phyloP scores from a whole-genome alignment of 2,113 vertebrate genomes.

The Podocnemis expansa region DNA sequence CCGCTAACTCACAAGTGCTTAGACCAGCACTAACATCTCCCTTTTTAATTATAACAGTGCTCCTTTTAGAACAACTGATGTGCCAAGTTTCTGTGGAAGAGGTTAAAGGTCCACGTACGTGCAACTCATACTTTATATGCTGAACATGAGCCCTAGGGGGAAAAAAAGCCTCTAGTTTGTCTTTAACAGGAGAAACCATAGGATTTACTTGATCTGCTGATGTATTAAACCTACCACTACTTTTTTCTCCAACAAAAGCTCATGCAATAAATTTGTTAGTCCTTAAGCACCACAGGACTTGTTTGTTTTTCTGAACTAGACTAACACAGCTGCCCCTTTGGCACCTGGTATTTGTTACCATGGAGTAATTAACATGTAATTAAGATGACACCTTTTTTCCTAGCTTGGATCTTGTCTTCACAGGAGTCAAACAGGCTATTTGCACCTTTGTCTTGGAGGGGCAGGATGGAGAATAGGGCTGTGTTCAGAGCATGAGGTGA shows the following conservation, averaged over 20 bases:
- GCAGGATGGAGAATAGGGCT: not conserved
- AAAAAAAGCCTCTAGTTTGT: not conserved
- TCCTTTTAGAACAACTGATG: not conserved
- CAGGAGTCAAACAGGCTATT: too few relatives aligned
- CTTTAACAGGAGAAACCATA: not conserved
- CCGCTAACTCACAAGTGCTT: not conserved
- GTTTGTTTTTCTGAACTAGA: too few relatives aligned
- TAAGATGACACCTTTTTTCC: not conserved
- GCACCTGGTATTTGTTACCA: not conserved
- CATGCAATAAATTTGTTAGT: too few relatives aligned
- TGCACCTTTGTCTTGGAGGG: too few relatives aligned
- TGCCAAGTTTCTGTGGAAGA: not conserved
- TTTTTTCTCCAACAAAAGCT: too few relatives aligned
- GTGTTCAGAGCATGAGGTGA: not conserved
- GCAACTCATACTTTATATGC: not conserved
- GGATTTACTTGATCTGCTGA: too few relatives aligned
- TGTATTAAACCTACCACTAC: not conserved
- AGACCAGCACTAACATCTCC: not conserved
- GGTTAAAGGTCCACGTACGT: not conserved
- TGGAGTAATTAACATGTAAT: not conserved
- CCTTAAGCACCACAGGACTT: too few relatives aligned
- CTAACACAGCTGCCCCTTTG: too few relatives aligned
- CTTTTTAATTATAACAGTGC: fast-evolving
- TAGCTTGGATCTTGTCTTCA: too few relatives aligned
- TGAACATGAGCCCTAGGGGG: not conserved